Conservation (phyloP, 2,888 invertebrate genomes). For the Ennomos erosarius region DNA sequence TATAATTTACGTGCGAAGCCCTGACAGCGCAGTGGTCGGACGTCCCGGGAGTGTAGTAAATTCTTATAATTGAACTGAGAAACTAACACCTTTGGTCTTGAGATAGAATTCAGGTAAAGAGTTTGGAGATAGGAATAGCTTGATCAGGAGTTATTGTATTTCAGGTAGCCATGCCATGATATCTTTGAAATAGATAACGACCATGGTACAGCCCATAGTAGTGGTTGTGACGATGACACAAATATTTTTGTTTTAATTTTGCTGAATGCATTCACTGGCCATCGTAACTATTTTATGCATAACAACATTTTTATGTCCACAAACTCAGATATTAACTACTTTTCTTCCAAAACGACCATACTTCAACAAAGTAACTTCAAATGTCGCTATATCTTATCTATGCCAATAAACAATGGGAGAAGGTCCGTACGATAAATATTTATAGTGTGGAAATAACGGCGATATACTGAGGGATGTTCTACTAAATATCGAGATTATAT, state of each 20-base stretch:
- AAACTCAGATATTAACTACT: constrained; percentile 18
- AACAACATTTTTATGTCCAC: constrained; percentile 16
- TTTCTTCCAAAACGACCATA: constrained; percentile 17
- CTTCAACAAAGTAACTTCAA: constrained; percentile 31
- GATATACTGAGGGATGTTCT: constrained; percentile 39
- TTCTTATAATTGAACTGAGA: constrained; percentile 66
- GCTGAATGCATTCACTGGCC: neutral
- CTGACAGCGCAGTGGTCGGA: constrained; percentile 44
- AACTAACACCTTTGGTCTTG: constrained; percentile 29
- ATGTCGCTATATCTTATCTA: constrained; percentile 38
- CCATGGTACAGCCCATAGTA: no score
- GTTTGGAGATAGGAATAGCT: constrained; percentile 11
- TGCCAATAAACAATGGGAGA: constrained; percentile 51
- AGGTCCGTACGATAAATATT: constrained; percentile 54
- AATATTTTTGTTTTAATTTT: neutral
- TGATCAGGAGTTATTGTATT: constrained; percentile 11
- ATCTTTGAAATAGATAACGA: no score
- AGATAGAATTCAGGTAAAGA: constrained; percentile 23
- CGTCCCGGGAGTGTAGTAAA: constrained; percentile 59
- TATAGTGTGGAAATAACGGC: constrained; percentile 48
- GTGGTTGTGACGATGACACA: no score
- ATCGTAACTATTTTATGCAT: constrained; percentile 7
- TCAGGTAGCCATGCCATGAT: no score
- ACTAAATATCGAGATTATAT: constrained; percentile 6
- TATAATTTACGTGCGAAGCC: constrained; percentile 56